phyloP scores from a whole-genome alignment of 1,140 invertebrate species.

The Drosophila nasuta region DNA sequence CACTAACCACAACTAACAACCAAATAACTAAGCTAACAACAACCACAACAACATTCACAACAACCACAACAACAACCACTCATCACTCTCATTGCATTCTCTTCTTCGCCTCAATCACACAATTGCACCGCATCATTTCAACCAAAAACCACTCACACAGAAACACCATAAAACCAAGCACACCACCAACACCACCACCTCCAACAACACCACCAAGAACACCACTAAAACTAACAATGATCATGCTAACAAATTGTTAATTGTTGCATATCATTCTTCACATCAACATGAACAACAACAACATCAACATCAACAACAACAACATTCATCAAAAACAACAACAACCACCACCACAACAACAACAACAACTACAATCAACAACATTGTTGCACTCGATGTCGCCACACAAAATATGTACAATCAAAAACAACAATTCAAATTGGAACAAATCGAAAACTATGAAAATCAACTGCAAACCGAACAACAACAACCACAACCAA shows the following conservation, averaged over 20 bases:
- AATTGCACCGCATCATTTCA: constrained; percentile 19
- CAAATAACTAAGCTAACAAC: constrained; percentile 3
- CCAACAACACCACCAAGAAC: constrained; percentile 25
- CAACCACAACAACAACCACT: constrained; percentile 12
- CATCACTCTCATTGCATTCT: constrained; percentile 53
- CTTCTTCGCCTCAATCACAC: constrained; percentile 48
- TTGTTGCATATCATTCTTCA: constrained; percentile 84
- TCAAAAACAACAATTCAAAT: constrained; percentile 83
- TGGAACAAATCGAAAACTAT: constrained; percentile 84
- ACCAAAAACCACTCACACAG: constrained; percentile 29
- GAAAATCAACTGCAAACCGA: constrained; percentile 77
- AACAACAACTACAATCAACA: constrained; percentile 56
- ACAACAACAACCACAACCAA: constrained; percentile 55
- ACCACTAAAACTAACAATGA: constrained; percentile 74
- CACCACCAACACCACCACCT: constrained; percentile 48
- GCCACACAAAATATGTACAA: constrained; percentile 82
- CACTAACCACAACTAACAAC: not conserved
- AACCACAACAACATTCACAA: constrained; percentile 9
- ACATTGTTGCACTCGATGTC: constrained; percentile 73
- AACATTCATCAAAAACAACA: constrained; percentile 42
- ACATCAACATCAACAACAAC: constrained; percentile 49
- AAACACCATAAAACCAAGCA: constrained; percentile 47
- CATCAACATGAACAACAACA: constrained; percentile 78
- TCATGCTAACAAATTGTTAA: constrained; percentile 82
- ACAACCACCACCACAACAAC: constrained; percentile 52